Base-by-base conservation (phyloP, 2,888 invertebrate species). In the Choreutis nemorana region DNA sequence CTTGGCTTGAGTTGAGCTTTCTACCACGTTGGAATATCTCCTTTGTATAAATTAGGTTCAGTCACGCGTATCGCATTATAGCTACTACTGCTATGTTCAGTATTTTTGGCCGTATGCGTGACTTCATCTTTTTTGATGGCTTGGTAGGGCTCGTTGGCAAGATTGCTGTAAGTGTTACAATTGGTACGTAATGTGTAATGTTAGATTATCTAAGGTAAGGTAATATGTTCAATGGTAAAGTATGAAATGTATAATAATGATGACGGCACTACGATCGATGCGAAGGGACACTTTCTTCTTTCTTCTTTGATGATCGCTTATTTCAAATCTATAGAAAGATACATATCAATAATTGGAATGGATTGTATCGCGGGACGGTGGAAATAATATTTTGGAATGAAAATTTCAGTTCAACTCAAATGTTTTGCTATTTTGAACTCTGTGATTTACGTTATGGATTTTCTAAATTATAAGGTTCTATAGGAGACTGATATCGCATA, bases 401-500 rank as follows among this genome's bases (percentile, higher is more conserved):
- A 59, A 57, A 54, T 54, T 61, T 64, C 59, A 58, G 48, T 63
- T 58, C 55, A 61, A 66, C 60, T 66, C 57, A 65, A 34, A 68
- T 71, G 53, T 65, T 73, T 77, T 72, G 78, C 78, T 67, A 54
- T 67, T 77, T 68, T 63, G 60, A 64, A 68, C 67, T 72, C 77
- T 78, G 78, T 77, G 77, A 78, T 77, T 78, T 73, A 71, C 64
- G 70, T 77, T 77, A 73, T 63, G 71, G 64, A 71, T 71, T 70
- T 65, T 75, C 73, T 77, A 77, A 75, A 78, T 73, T 75, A 52
- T 78, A 78, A 77, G 78, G 57, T 71, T 72, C 67, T 77, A 77
- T 71, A 72, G 75, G 78, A 78, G 78, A 78, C 78, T 78, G 78
- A 78, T 75, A 75, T 63, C 67, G 73, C 75, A 63, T 78, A 78